These are phyloP conservation scores for Lerista edwardsae DNA, from an alignment of 2,797 vertebrate species.

Conservation along the genomic window DNA sequence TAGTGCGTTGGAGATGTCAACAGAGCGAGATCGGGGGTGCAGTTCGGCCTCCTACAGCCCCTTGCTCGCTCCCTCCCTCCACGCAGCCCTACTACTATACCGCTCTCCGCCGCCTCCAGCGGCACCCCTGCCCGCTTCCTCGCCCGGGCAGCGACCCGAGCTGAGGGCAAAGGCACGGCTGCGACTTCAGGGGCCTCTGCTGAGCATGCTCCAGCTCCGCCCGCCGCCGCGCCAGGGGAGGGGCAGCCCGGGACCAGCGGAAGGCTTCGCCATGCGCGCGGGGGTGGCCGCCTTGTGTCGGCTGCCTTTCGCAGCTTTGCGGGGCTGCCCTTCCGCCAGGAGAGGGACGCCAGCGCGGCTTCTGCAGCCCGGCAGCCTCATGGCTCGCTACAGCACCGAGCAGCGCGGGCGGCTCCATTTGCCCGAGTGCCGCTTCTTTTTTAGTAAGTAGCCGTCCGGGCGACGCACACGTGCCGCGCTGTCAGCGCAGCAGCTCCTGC, in stretches of 20 bases:
- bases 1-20: not conserved
- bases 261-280: not conserved
- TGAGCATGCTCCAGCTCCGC: slow-evolving; percentile 46
- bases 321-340: not conserved
- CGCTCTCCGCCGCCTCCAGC: too few species aligned
- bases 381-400: slow-evolving; percentile 83
- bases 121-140: accelerated
- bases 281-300: not conserved
- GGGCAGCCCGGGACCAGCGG: not conserved
- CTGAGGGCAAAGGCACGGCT: not conserved
- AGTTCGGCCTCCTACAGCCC: too few species aligned
- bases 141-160: too few species aligned
- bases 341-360: slow-evolving; percentile 26
- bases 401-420: slow-evolving; percentile 83
- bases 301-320: not conserved
- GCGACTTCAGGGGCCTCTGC: not conserved
- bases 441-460: slow-evolving; percentile 86
- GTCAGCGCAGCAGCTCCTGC: not conserved
- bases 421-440: slow-evolving; percentile 88
- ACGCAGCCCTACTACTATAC: too few species aligned
- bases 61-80: too few species aligned
- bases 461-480: not conserved
- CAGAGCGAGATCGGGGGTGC: too few species aligned
- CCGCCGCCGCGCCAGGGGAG: slow-evolving; percentile 35
- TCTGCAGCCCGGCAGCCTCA: slow-evolving; percentile 56